Base-by-base conservation (phyloP, 2,797 vertebrate species). In the Pogoniulus pusillus region DNA sequence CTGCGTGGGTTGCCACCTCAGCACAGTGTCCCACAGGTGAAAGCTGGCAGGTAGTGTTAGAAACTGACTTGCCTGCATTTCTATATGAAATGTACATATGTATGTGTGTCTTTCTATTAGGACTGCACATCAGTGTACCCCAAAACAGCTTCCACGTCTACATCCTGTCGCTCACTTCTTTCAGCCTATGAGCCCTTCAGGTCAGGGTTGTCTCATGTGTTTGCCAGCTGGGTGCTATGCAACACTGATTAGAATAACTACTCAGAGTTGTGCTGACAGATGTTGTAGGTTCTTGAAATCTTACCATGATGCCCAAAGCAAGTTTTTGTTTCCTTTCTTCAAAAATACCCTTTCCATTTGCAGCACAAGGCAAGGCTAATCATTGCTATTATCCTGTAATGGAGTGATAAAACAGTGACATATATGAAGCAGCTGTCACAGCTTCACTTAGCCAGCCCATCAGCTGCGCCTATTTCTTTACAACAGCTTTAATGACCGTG, bases 351-450 rank as follows among this genome's bases (percentile, higher is more conserved):
- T 90, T 94, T 92, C 83, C 78, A 80, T 85, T 89, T 86, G 22
- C 86, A 92, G 72, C 90, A 55, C 79, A 87, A 90, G 57, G 62
- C 89, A 84, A 86, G 55, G 77, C 87, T 93, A 93, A 96, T 95
- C 87, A 92, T 90, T 90, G 82, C 93, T 79, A 93, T 96, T 93
- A 90, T 86, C 66, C 68, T 81, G 81, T 88, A 91, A 86, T 54
- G 43, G 81, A 90, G 89, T 77, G 85, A 93, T 94, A 93, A 95
- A 95, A 93, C 85, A 91, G 82, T 89, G 91, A 92, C 93, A 96
- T 55, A 76, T 24, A 60, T 2, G 1, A 82, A 89, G 59, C 96
- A 96, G 93, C 94, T 96, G 96, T 83, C 93, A 87, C 85, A 83
- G 90, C 80, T 90, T 78, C 76, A 55, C 80, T 82, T 62, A 70